A percentile compares a stretch with the other conserved stretches of the same genome.
Conservation (phyloP, 2,888 invertebrate species). For the Ormyrus pomaceus region DNA sequence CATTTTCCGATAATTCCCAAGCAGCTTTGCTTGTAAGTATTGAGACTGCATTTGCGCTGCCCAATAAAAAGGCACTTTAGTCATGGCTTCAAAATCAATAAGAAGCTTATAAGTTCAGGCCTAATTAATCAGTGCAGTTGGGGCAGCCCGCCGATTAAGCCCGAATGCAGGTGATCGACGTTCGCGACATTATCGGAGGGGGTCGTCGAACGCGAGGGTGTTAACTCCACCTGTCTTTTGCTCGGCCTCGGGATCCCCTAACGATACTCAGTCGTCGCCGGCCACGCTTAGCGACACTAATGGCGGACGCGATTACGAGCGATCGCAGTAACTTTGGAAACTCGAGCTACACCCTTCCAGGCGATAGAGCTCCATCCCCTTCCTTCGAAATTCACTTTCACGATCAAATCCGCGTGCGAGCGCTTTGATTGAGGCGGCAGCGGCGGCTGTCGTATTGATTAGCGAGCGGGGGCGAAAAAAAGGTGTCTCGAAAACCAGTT, state of each 20-base stretch:
- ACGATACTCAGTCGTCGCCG: conserved; percentile 57
- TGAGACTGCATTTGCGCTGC: too few species aligned
- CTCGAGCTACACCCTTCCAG: conserved; percentile 48
- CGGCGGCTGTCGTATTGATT: neutral
- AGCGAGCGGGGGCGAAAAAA: neutral
- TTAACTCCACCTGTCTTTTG: conserved; percentile 70
- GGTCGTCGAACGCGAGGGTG: conserved; percentile 64
- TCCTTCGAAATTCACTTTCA: neutral
- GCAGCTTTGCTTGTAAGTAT: conserved; percentile 3
- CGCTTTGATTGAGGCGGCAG: conserved; percentile 21
- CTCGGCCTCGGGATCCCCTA: conserved; percentile 61
- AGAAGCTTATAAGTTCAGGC: too few species aligned
- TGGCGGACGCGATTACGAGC: conserved; percentile 68
- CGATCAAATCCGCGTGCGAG: neutral
- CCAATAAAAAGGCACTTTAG: too few species aligned
- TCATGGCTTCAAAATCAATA: too few species aligned
- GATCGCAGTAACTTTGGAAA: conserved; percentile 66
- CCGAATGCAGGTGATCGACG: conserved; percentile 34
- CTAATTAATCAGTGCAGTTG: neutral
- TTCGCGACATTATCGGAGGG: conserved; percentile 49
- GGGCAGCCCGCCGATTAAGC: conserved; percentile 18
- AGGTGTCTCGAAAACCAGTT: conserved; percentile 18
- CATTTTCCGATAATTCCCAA: neutral
- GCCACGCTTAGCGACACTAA: conserved; percentile 63
- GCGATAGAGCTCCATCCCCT: neutral